These are phyloP conservation scores for Pantherophis vulpinus DNA, from an alignment of 2,797 vertebrate species.

Conservation along the genomic window DNA sequence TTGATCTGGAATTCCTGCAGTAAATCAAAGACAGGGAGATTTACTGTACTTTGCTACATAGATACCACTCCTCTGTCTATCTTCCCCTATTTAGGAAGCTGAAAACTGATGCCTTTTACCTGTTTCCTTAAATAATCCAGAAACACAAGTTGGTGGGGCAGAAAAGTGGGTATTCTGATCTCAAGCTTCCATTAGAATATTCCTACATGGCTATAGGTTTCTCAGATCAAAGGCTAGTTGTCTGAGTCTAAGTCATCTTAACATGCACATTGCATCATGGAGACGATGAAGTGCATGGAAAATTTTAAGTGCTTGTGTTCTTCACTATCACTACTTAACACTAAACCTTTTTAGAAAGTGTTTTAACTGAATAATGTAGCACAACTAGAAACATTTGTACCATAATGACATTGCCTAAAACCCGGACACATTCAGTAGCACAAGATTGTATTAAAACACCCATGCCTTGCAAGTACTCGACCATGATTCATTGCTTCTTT, in stretches of 20 bases:
- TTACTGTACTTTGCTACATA: neutral
- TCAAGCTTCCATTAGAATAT: neutral
- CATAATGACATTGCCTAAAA: neutral
- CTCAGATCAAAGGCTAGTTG: neutral
- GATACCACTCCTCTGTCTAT: neutral
- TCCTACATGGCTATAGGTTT: neutral
- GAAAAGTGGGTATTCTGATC: neutral
- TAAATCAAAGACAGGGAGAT: neutral
- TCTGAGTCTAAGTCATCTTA: neutral
- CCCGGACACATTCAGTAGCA: neutral
- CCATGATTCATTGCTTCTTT: neutral
- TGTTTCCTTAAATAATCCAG: neutral
- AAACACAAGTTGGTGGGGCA: neutral
- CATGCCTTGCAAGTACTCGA: neutral
- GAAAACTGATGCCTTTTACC: neutral
- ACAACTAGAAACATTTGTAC: neutral
- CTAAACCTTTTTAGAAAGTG: neutral
- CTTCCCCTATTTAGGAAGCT: neutral
- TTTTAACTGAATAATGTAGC: neutral
- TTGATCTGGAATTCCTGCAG: neutral
- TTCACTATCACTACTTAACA: neutral
- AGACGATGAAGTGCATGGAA: neutral
- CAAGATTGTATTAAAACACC: neutral
- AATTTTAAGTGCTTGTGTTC: neutral
- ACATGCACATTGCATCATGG: neutral